phyloP scores from a whole-genome alignment of 2,888 invertebrate genomes.

The Lumbricus terrestris region DNA sequence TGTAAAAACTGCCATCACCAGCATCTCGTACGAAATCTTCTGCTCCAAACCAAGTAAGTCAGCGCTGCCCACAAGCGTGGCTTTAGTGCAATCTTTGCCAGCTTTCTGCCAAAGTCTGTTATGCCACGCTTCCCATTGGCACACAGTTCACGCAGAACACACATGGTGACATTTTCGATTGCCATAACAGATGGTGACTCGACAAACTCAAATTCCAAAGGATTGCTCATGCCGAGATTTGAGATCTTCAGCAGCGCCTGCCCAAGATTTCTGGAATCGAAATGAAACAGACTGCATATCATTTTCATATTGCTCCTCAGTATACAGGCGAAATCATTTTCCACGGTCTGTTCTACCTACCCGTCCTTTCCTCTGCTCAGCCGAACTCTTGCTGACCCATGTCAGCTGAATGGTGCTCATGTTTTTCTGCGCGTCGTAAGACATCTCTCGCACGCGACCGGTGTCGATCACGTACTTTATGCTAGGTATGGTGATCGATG shows the following conservation, averaged over 20 bases:
- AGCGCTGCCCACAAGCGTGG: constrained; percentile 50
- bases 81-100: constrained; percentile 53
- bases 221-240: constrained; percentile 48
- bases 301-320: constrained; percentile 45
- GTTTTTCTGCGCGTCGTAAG: constrained; percentile 51
- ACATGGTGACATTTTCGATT: constrained; percentile 45
- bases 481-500: constrained; percentile 59
- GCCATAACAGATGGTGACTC: constrained; percentile 47
- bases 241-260: constrained; percentile 52
- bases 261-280: constrained; percentile 54
- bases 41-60: constrained; percentile 42
- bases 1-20: constrained; percentile 48
- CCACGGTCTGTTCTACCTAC: constrained; percentile 58
- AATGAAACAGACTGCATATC: constrained; percentile 46
- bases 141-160: constrained; percentile 46
- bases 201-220: constrained; percentile 53
- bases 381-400: constrained; percentile 53
- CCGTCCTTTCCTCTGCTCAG: constrained; percentile 59
- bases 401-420: constrained; percentile 47
- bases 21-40: constrained; percentile 45
- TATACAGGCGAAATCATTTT: constrained; percentile 56
- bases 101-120: constrained; percentile 50
- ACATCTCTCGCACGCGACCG: constrained; percentile 56
- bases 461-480: constrained; percentile 59
- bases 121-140: constrained; percentile 47